These are phyloP conservation scores for Nettapus auritus DNA, from an alignment of 2,113 vertebrate species.

Conservation along the genomic window DNA sequence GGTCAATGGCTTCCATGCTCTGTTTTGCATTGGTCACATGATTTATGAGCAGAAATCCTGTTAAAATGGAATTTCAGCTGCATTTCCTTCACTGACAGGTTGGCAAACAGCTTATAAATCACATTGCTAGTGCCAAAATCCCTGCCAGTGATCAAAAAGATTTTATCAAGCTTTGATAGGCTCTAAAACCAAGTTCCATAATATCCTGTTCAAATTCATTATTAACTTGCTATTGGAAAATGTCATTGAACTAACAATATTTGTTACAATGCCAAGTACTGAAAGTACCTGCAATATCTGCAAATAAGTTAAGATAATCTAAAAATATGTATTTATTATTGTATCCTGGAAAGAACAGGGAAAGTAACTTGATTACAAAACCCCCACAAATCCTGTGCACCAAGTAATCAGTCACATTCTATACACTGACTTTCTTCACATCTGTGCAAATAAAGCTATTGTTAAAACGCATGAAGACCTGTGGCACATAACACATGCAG, in stretches of 20 bases:
- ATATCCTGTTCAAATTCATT: slow-evolving; percentile 37
- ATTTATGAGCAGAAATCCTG: slow-evolving; percentile 29
- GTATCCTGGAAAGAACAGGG: neutral
- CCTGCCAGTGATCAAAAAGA: neutral
- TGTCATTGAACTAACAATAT: neutral
- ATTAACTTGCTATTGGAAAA: slow-evolving; percentile 31
- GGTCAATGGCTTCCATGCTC: neutral
- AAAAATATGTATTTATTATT: neutral
- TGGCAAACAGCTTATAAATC: slow-evolving; percentile 34
- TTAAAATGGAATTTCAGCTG: slow-evolving; percentile 9
- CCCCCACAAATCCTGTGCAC: neutral
- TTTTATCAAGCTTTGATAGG: neutral
- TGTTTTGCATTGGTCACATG: neutral
- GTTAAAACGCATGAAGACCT: neutral
- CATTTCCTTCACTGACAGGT: neutral
- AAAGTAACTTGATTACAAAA: neutral
- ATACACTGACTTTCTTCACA: slow-evolving; percentile 9
- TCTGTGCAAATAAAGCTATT: slow-evolving; percentile 28
- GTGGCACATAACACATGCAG: neutral
- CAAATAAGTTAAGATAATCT: neutral
- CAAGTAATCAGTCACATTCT: neutral
- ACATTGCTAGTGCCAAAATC: neutral
- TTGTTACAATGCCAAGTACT: neutral
- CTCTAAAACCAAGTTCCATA: slow-evolving; percentile 2
- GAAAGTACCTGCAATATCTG: neutral